Conservation (phyloP, 92 coral and sea anemone species). For the Siderastrea siderea region DNA sequence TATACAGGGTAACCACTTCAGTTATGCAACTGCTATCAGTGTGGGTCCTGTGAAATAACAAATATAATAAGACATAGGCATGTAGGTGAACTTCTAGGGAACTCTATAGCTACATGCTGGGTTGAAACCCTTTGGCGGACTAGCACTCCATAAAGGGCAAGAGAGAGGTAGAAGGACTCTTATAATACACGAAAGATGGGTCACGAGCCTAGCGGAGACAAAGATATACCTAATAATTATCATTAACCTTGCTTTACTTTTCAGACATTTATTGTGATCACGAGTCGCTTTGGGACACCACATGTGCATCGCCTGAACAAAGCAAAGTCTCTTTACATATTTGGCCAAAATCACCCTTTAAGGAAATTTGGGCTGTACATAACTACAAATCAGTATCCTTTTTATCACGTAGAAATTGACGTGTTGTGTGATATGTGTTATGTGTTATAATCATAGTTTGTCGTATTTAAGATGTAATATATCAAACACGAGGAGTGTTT, state of each 20-base stretch:
- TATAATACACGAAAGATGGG: background rate
- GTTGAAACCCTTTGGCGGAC: too few relatives aligned
- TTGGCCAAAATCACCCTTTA: slow-evolving; percentile 85
- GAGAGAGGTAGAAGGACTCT: too few relatives aligned
- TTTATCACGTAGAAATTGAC: background rate
- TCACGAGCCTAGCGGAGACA: background rate
- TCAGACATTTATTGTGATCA: slow-evolving; percentile 93
- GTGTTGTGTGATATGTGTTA: background rate
- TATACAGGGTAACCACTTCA: too few relatives aligned
- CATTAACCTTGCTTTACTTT: background rate
- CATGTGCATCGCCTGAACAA: slow-evolving; percentile 89
- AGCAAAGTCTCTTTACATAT: slow-evolving; percentile 90
- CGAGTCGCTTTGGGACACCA: slow-evolving; percentile 86
- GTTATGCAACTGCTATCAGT: too few relatives aligned
- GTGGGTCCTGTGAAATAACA: too few relatives aligned
- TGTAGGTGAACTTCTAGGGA: too few relatives aligned
- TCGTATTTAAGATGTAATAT: too few relatives aligned
- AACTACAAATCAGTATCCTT: slow-evolving; percentile 96
- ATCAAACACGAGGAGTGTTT: too few relatives aligned
- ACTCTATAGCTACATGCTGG: too few relatives aligned
- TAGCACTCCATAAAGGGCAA: too few relatives aligned
- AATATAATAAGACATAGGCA: too few relatives aligned
- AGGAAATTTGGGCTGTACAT: slow-evolving; percentile 82
- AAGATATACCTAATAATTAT: background rate
- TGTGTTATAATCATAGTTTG: too few relatives aligned